These are phyloP conservation scores for Verasper variegatus DNA, from an alignment of 2,113 vertebrate species.

Conservation along the genomic window DNA sequence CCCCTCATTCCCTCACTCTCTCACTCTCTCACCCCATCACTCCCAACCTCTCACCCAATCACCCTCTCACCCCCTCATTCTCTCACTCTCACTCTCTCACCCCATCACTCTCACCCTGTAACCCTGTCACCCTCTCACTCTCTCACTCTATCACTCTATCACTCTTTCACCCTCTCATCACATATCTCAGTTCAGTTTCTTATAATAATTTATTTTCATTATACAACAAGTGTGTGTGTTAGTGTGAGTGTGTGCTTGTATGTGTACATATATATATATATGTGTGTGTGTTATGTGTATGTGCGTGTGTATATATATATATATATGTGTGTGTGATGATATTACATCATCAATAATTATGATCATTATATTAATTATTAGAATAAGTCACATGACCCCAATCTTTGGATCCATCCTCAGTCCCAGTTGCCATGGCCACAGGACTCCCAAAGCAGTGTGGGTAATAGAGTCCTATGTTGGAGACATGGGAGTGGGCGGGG, in stretches of 20 bases:
- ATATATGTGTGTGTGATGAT: neutral
- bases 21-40: too few species aligned
- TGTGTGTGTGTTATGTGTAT: neutral
- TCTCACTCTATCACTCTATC: too few species aligned
- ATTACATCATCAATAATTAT: constrained; percentile 15
- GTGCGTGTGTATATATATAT: too few species aligned
- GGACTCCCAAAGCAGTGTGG: constrained; percentile 38
- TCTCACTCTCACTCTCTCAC: too few species aligned
- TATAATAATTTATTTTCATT: constrained; percentile 60
- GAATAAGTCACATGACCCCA: constrained; percentile 55
- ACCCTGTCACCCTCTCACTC: too few species aligned
- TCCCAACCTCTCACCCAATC: too few species aligned
- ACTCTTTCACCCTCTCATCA: neutral
- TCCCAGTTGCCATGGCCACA: constrained; percentile 17
- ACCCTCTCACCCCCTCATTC: too few species aligned
- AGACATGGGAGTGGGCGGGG: neutral
- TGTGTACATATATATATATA: neutral
- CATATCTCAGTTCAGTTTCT: constrained; percentile 23
- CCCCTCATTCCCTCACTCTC: too few species aligned
- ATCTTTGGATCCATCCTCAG: constrained; percentile 22
- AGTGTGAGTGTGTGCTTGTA: neutral
- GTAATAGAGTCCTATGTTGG: neutral
- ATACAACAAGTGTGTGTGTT: constrained; percentile 33
- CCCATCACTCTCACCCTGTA: too few species aligned
- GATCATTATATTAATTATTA: constrained; percentile 30